Percentiles rank a stretch among this genome's conserved stretches.
Evolutionary conservation across 2,888 invertebrate genomes (phyloP).

Genomic region (Galerucella nymphaeae): DNA sequence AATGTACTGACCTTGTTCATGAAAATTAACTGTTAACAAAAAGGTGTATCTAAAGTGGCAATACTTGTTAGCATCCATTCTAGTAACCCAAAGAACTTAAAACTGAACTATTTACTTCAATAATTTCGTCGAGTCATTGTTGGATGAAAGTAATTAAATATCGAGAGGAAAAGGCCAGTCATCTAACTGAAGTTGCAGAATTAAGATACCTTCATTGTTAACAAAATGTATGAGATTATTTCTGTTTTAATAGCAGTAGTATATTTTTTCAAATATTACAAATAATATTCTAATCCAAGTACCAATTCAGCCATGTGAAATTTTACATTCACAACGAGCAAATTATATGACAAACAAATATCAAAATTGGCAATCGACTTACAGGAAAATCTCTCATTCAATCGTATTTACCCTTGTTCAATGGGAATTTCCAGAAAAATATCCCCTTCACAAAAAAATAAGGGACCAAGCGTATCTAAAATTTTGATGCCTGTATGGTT

Average conservation of each 20-base stretch:
- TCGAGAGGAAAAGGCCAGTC: not conserved
- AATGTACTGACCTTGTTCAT: not conserved
- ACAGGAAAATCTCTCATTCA: no score
- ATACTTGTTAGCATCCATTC: constrained; percentile 5
- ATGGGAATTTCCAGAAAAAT: not conserved
- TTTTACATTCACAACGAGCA: no score
- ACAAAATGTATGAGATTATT: not conserved
- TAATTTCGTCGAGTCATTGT: constrained; percentile 3
- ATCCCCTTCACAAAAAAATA: not conserved
- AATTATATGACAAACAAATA: no score
- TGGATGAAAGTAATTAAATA: not conserved
- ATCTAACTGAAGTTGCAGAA: not conserved
- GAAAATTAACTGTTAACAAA: not conserved
- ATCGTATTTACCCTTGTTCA: no score
- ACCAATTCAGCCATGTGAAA: no score
- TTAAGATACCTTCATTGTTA: not conserved
- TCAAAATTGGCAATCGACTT: no score
- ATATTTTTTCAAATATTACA: no score
- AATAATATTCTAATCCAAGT: no score
- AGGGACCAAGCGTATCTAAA: not conserved
- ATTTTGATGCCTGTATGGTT: not conserved
- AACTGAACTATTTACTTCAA: constrained; percentile 5
- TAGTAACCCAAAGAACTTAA: not conserved
- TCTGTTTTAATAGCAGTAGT: no score
- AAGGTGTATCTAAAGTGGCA: not conserved